Percentiles rank a stretch among this genome's conserved stretches.
These are phyloP conservation scores for Diacarnus erythraeanus DNA, from an alignment of 37 sponge, comb jelly and placozoan species.

Conservation along the genomic window DNA sequence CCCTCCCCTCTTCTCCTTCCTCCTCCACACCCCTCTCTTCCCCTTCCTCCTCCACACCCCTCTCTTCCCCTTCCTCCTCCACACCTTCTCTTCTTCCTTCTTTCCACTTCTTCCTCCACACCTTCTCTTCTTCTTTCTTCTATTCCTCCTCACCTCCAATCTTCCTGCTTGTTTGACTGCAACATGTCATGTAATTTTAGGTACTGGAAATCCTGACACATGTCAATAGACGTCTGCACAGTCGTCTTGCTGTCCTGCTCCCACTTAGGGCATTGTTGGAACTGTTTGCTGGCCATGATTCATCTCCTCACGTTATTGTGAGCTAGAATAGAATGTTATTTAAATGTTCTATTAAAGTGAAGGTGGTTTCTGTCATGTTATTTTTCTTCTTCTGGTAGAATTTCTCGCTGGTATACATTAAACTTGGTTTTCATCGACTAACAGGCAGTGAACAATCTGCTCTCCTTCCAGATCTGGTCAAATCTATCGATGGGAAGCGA, in stretches of 20 bases:
- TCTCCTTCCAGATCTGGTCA: constrained; percentile 19
- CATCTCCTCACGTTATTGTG: constrained; percentile 35
- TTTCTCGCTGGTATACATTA: constrained; percentile 55
- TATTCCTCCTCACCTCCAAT: too few relatives aligned
- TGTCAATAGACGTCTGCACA: constrained; percentile 58
- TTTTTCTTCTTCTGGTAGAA: constrained; percentile 24
- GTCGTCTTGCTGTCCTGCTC: constrained; percentile 31
- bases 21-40: too few relatives aligned
- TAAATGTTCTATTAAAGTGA: background rate
- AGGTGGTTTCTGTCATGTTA: background rate
- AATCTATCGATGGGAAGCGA: constrained; percentile 30
- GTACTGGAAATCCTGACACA: constrained; percentile 65
- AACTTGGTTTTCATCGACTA: constrained; percentile 53
- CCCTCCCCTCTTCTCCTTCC: too few relatives aligned
- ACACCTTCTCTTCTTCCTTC: too few relatives aligned
- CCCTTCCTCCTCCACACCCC: too few relatives aligned
- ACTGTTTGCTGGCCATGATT: constrained; percentile 22
- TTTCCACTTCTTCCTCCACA: too few relatives aligned
- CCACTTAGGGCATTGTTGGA: constrained; percentile 41
- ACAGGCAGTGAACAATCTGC: constrained; percentile 18
- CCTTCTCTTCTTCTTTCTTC: too few relatives aligned
- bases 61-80: too few relatives aligned
- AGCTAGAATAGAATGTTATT: background rate
- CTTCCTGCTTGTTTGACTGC: too few relatives aligned
- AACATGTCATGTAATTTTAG: too few relatives aligned